A percentile compares a stretch with the other conserved stretches of the same genome.
Conservation (phyloP, 2,888 invertebrate genomes). For the Argynnis bischoffii region DNA sequence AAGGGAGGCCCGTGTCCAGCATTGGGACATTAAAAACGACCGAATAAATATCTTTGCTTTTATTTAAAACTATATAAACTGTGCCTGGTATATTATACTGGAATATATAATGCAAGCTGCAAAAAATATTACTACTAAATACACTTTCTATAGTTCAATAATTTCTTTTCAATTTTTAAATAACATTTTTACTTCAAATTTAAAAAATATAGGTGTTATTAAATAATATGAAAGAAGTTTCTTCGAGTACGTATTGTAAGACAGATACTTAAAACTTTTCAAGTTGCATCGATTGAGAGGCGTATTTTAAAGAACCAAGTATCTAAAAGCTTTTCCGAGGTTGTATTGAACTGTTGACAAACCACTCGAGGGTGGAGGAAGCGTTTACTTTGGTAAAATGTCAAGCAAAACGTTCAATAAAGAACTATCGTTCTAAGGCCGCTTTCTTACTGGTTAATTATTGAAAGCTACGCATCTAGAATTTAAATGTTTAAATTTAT, state of each 20-base stretch:
- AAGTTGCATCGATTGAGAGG: constrained; percentile 33
- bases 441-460: neutral
- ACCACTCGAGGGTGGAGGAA: constrained; percentile 56
- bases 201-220: constrained; percentile 8
- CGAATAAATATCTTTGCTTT: no score
- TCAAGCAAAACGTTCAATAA: constrained; percentile 38
- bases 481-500: no score
- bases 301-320: constrained; percentile 45
- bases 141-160: no score
- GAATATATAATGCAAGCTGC: no score
- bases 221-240: constrained; percentile 12
- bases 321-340: constrained; percentile 58
- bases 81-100: no score
- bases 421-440: constrained; percentile 6
- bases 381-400: constrained; percentile 50
- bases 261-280: constrained; percentile 26
- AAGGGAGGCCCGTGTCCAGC: no score
- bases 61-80: no score
- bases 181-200: neutral
- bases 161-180: neutral
- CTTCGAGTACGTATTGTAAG: constrained; percentile 14
- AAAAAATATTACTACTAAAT: no score
- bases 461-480: no score
- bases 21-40: no score
- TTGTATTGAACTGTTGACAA: constrained; percentile 59